Percentiles rank a stretch among this genome's conserved stretches.
Evolutionary conservation across 1,140 invertebrate species (phyloP).

Genomic region (Melipona quadrifasciata): DNA sequence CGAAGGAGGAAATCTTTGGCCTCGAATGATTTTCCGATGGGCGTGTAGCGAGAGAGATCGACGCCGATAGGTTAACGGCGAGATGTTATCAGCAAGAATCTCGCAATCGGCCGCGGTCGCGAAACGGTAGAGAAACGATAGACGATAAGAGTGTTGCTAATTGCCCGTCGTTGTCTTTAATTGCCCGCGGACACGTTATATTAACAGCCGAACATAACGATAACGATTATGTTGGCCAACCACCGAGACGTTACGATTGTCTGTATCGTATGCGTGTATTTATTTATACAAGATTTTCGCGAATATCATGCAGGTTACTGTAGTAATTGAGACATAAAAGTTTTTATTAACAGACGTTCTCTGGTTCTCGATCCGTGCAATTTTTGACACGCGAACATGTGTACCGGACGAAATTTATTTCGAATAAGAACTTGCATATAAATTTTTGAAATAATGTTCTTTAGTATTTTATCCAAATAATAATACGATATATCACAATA

Average conservation of each 20-base stretch:
- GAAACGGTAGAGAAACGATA: background rate
- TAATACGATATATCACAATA: too few species aligned
- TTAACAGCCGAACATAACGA: slow-evolving; percentile 35
- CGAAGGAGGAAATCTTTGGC: background rate
- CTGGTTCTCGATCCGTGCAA: too few species aligned
- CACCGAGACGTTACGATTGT: slow-evolving; percentile 7
- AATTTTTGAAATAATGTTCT: too few species aligned
- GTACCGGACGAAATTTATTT: too few species aligned
- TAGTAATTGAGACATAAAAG: too few species aligned
- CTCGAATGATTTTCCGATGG: slow-evolving; percentile 41
- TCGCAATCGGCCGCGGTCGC: slow-evolving; percentile 10
- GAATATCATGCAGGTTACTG: background rate
- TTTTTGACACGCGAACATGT: too few species aligned
- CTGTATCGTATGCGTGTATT: background rate
- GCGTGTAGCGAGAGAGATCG: background rate
- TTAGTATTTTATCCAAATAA: too few species aligned
- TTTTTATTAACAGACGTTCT: too few species aligned
- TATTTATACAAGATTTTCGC: background rate
- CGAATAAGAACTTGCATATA: too few species aligned
- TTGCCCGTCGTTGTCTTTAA: slow-evolving; percentile 43
- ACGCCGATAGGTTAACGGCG: slow-evolving; percentile 14
- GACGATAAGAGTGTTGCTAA: slow-evolving; percentile 42
- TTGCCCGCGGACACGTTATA: slow-evolving; percentile 32
- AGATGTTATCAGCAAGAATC: background rate
- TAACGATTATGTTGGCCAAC: slow-evolving; percentile 24